Conservation (phyloP, 2,797 vertebrate genomes). For the Acanthurus leucopareius region DNA sequence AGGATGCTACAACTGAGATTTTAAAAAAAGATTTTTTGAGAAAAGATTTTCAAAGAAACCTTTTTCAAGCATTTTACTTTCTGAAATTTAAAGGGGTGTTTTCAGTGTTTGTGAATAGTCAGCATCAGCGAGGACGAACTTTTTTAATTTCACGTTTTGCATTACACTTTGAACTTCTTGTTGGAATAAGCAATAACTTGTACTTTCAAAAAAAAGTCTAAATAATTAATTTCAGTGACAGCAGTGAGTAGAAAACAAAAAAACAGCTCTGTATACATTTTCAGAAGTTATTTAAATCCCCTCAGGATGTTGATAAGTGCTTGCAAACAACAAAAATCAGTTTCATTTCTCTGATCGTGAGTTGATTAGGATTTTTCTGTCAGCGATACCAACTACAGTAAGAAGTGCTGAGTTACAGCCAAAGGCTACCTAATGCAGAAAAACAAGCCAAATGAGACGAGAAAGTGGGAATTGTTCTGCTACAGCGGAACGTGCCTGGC, state of each 20-base stretch:
- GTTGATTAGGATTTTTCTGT: conserved; percentile 19
- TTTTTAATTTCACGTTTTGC: conserved; percentile 11
- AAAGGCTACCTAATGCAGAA: neutral
- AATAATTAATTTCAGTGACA: conserved; percentile 5
- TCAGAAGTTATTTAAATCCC: neutral
- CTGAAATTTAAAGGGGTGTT: neutral
- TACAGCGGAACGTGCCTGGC: neutral
- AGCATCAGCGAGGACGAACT: neutral
- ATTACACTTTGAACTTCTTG: conserved; percentile 13
- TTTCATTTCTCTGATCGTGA: conserved; percentile 25
- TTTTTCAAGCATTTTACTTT: neutral
- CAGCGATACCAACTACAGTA: neutral
- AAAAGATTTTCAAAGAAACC: neutral
- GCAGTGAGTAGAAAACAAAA: conserved; percentile 25
- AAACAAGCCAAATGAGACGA: neutral
- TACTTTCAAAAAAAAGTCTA: neutral
- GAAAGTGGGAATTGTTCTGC: neutral
- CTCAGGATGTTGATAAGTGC: conserved; percentile 18
- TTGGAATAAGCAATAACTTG: conserved; percentile 6
- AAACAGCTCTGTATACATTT: neutral
- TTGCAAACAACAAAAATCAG: conserved; percentile 22
- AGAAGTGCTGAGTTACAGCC: neutral
- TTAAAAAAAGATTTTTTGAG: neutral
- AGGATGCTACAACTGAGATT: neutral
- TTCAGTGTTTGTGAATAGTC: neutral